Conservation (phyloP, 2,113 vertebrate genomes). For the Bostrychus sinensis region DNA sequence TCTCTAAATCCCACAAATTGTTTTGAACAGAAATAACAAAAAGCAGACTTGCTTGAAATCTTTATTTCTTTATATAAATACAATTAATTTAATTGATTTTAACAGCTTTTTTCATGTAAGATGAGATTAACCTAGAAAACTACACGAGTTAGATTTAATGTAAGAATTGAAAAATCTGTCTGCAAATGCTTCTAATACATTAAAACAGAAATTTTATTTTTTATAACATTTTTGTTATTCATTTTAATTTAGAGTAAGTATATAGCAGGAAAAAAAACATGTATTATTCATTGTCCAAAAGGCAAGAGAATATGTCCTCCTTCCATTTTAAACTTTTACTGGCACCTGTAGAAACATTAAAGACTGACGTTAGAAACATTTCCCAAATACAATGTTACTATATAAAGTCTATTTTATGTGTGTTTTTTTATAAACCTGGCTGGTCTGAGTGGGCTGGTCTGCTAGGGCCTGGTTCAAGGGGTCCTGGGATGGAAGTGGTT, state of each 20-base stretch:
- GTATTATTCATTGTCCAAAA: not conserved
- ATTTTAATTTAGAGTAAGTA: slow-evolving; percentile 7
- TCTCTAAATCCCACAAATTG: no score
- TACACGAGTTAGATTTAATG: slow-evolving; percentile 36
- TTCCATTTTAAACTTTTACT: slow-evolving; percentile 38
- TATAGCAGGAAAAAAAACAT: slow-evolving; percentile 4
- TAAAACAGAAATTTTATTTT: slow-evolving; percentile 3
- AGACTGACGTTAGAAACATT: not conserved
- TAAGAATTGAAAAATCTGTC: slow-evolving; percentile 3
- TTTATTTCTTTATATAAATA: slow-evolving; percentile 55
- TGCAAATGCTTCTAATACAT: slow-evolving; percentile 3
- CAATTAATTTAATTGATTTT: slow-evolving; percentile 17
- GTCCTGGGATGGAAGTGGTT: slow-evolving; percentile 59
- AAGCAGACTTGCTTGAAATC: slow-evolving; percentile 54
- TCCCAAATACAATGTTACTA: not conserved
- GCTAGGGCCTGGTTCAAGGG: slow-evolving; percentile 56
- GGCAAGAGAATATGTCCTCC: not conserved
- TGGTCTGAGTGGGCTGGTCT: slow-evolving; percentile 66
- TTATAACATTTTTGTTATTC: not conserved
- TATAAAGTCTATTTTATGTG: not conserved
- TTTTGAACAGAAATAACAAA: not conserved
- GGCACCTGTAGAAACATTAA: slow-evolving; percentile 50
- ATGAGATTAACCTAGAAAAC: not conserved
- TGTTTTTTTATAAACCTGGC: slow-evolving; percentile 50
- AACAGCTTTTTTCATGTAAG: not conserved